Base-by-base conservation (phyloP, 64 coral and sea anemone genomes). In the Platygyra sinensis region DNA sequence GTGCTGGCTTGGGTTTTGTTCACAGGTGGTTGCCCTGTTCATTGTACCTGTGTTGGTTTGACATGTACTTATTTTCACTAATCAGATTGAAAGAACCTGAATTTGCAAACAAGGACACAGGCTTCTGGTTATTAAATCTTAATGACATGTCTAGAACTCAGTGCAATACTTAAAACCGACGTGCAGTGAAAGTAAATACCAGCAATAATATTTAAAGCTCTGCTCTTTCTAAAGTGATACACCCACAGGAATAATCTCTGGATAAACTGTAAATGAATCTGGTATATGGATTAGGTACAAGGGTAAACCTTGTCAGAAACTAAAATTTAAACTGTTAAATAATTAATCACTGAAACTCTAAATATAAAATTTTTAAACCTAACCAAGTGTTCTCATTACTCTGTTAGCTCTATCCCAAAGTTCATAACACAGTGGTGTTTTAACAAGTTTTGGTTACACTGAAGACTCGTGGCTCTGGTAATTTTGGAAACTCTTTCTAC, bases 321-420 rank as follows among this genome's bases (percentile, higher is more conserved):
- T 67, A 78, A 92, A 92, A 86, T 57, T 62, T 55, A 81, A 92
- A 92, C 38, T 89, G 69, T 36, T 96, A 74, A 96, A 96, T 96
- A 42, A 93, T 89, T 82, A 90, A 96, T 93, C 62, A 86, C 14
- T 91, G 73, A 87, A 93, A 88, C 74, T 71, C 72, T 77, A 93
- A 93, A 79, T 76, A 67, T 90, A 69, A 89, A 84, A 87, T 15
- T 74, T 74, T 89, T 87, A 96, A 96, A 96, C 77, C 82, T 96
- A 90, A 96, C 88, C 79, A 60, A 46, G 72, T 93, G 76, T 93
- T 88, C 87, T 96, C 95, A 72, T 96, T 92, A 80, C 62, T 83
- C 89, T 90, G 62, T 90, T 88, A 92, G 86, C 94, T 67, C 88
- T 87, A 57, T 89, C 86, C 74, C 80, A 82, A 89, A 93, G 65